Percentiles rank a stretch among this genome's conserved stretches.
These are phyloP conservation scores for Prosapia bicincta DNA, from an alignment of 2,888 invertebrate species.

Conservation along the genomic window DNA sequence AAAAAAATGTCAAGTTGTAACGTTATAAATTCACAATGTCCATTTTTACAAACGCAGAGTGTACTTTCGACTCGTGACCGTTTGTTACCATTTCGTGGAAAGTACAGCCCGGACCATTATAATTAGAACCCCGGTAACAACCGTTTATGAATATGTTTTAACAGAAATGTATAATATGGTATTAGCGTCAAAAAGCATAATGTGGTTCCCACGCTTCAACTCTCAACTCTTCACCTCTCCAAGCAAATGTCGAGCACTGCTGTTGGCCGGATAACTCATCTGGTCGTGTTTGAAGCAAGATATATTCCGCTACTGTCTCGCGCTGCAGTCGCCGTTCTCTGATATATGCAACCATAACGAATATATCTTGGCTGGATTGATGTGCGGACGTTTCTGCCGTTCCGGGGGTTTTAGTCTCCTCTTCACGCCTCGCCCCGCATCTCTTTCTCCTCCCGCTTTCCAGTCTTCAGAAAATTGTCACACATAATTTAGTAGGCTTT, in stretches of 20 bases:
- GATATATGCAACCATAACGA: too few relatives aligned
- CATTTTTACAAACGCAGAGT: background rate
- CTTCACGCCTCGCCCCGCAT: too few relatives aligned
- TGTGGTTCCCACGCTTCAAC: slow-evolving; percentile 2
- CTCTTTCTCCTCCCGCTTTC: too few relatives aligned
- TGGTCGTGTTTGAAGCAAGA: background rate
- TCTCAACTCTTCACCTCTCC: background rate
- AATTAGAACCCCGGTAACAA: background rate
- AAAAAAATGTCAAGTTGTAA: too few relatives aligned
- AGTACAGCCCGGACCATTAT: background rate
- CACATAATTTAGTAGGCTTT: too few relatives aligned
- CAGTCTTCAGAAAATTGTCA: too few relatives aligned
- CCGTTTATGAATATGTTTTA: background rate
- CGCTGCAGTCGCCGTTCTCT: too few relatives aligned
- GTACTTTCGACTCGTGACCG: background rate
- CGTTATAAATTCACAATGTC: too few relatives aligned
- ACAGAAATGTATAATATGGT: background rate
- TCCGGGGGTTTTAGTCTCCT: too few relatives aligned
- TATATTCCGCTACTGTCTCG: background rate
- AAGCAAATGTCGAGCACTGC: background rate
- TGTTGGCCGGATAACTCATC: background rate
- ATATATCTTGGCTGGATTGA: too few relatives aligned
- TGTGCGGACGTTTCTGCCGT: too few relatives aligned
- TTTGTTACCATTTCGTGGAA: slow-evolving; percentile 2
- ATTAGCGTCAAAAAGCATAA: background rate